Evolutionary conservation across 2,113 vertebrate species (phyloP).

Genomic region (Cephalopholis sonnerati): DNA sequence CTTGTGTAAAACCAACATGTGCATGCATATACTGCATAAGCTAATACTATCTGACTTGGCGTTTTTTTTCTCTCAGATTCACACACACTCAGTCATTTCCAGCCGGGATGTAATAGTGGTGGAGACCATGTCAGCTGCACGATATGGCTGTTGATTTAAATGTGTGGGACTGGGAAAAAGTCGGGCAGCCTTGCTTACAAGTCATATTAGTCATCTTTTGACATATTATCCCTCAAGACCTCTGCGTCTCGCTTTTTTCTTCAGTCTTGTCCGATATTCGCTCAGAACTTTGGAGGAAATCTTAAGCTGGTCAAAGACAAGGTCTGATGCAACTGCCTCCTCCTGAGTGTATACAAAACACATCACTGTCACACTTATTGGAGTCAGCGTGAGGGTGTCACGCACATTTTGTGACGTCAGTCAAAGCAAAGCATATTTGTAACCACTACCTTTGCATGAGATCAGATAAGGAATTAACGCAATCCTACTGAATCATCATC

Average conservation of each 20-base stretch:
- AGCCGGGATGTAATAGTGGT: conserved; percentile 18
- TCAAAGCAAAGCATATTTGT: conserved; percentile 5
- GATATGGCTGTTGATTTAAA: conserved; percentile 48
- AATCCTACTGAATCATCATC: conserved; percentile 25
- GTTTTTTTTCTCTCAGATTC: neutral
- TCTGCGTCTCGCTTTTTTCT: conserved; percentile 13
- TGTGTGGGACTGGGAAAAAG: conserved; percentile 18
- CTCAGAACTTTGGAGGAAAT: conserved; percentile 15
- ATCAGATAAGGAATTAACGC: conserved; percentile 38
- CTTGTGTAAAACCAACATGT: conserved; percentile 11
- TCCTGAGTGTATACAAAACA: neutral
- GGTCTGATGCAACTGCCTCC: neutral
- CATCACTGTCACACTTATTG: neutral
- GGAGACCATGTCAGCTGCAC: conserved; percentile 34
- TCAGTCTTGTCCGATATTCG: conserved; percentile 8
- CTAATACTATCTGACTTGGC: conserved; percentile 21
- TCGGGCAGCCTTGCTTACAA: conserved; percentile 42
- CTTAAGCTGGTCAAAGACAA: neutral
- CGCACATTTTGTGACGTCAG: neutral
- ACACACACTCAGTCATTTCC: conserved; percentile 20
- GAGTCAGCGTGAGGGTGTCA: neutral
- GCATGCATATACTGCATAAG: neutral
- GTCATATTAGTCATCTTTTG: conserved; percentile 50
- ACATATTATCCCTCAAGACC: conserved; percentile 33
- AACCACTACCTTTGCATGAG: neutral